Evolutionary conservation across 2,113 vertebrate genomes (phyloP).

Genomic region (Felis chaus): DNA sequence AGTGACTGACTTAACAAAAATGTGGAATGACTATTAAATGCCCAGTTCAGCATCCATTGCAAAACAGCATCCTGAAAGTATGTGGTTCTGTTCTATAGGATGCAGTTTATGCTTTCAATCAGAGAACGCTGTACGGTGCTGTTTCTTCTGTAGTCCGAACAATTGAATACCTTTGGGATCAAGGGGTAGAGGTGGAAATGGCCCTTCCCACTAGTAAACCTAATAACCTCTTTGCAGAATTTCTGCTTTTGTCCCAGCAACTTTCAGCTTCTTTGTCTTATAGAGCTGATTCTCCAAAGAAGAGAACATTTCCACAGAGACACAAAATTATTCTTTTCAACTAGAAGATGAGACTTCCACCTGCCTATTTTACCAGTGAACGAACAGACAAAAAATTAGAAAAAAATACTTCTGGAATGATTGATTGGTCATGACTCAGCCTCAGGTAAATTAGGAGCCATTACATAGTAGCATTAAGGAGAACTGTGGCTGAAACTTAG

Average conservation of each 20-base stretch:
- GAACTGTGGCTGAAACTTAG: background rate
- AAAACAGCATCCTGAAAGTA: background rate
- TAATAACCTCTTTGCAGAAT: background rate
- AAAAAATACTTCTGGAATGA: background rate
- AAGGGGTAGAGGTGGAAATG: background rate
- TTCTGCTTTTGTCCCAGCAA: background rate
- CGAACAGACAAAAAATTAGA: background rate
- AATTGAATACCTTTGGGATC: background rate
- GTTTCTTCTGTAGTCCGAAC: background rate
- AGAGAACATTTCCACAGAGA: background rate
- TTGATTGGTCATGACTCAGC: background rate
- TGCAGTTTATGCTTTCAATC: background rate
- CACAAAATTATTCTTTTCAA: background rate
- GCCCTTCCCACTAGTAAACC: background rate
- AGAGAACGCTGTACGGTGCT: background rate
- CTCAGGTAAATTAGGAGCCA: background rate
- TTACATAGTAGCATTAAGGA: background rate
- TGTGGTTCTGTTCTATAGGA: background rate
- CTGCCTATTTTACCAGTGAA: background rate
- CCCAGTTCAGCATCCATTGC: background rate
- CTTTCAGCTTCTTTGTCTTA: background rate
- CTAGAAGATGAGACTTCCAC: background rate
- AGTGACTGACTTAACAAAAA: background rate
- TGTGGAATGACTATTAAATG: background rate
- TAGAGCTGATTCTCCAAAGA: background rate